Evolutionary conservation across 1,140 invertebrate species (phyloP).

Genomic region (Rhyacophila brunnea): DNA sequence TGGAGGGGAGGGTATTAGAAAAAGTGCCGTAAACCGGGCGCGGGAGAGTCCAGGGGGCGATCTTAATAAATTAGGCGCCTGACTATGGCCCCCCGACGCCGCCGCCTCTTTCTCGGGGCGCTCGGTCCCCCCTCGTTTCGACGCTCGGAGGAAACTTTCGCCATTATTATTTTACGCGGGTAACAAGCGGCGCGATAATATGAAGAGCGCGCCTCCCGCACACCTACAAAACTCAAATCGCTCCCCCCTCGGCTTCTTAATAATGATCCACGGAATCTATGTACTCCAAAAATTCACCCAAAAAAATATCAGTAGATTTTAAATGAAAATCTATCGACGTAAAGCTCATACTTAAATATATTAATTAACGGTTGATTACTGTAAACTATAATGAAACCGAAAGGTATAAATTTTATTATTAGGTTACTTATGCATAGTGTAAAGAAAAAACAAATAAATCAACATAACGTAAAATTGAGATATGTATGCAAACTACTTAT

Average conservation of each 20-base stretch:
- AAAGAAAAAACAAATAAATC: no score
- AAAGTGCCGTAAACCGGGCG: constrained; percentile 25
- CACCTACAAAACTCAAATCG: neutral
- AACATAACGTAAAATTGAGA: no score
- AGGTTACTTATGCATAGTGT: no score
- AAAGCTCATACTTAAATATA: no score
- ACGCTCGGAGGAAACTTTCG: constrained; percentile 46
- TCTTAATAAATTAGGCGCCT: constrained; percentile 36
- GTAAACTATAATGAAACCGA: no score
- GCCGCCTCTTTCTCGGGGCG: constrained; percentile 2
- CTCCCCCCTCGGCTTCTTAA: neutral
- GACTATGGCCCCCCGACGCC: constrained; percentile 12
- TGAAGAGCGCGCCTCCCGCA: constrained; percentile 33
- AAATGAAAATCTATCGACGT: no score
- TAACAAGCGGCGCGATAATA: constrained; percentile 59
- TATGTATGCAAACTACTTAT: no score
- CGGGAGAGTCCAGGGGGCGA: constrained; percentile 20
- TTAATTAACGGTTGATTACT: no score
- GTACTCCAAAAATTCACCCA: no score
- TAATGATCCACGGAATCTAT: neutral
- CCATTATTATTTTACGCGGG: constrained; percentile 59
- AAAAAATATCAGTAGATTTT: no score
- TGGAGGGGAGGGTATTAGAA: constrained; percentile 34
- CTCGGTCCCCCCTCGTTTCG: constrained; percentile 10
- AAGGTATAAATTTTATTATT: no score